These are phyloP conservation scores for Malurus leucopterus DNA, from an alignment of 2,797 vertebrate species.

Conservation along the genomic window DNA sequence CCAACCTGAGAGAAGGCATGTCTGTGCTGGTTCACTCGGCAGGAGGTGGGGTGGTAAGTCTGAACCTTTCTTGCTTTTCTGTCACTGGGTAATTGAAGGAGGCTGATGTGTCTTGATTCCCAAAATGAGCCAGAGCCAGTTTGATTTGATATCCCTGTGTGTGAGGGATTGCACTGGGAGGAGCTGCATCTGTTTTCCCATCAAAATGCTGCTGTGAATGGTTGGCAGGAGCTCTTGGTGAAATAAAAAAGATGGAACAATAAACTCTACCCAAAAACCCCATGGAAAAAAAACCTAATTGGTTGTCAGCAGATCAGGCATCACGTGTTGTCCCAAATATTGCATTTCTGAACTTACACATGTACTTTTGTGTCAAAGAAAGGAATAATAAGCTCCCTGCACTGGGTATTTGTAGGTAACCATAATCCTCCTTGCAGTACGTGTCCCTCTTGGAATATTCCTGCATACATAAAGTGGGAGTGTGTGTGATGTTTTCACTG, in stretches of 20 bases:
- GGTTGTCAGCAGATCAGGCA: background rate
- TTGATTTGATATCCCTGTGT: fast-evolving
- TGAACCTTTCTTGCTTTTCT: background rate
- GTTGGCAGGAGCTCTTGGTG: background rate
- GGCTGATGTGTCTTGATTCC: background rate
- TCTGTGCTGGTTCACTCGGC: slow-evolving; percentile 96
- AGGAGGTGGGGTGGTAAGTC: slow-evolving; percentile 95
- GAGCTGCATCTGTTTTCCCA: background rate
- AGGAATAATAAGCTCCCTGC: background rate
- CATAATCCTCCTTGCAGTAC: background rate
- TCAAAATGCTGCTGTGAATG: background rate
- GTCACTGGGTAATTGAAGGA: background rate
- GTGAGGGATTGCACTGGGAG: background rate
- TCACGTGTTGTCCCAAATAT: background rate
- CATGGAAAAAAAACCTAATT: fast-evolving
- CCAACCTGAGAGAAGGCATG: slow-evolving; percentile 95
- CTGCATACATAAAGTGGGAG: fast-evolving
- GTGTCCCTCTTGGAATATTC: background rate
- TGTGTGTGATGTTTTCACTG: background rate
- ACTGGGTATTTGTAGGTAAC: background rate
- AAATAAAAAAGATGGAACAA: background rate
- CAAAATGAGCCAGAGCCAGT: background rate
- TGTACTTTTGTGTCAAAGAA: background rate
- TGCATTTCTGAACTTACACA: background rate
- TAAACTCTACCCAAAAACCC: background rate